Base-by-base conservation (phyloP, 2,113 vertebrate species). In the Myrmecophaga tridactyla region DNA sequence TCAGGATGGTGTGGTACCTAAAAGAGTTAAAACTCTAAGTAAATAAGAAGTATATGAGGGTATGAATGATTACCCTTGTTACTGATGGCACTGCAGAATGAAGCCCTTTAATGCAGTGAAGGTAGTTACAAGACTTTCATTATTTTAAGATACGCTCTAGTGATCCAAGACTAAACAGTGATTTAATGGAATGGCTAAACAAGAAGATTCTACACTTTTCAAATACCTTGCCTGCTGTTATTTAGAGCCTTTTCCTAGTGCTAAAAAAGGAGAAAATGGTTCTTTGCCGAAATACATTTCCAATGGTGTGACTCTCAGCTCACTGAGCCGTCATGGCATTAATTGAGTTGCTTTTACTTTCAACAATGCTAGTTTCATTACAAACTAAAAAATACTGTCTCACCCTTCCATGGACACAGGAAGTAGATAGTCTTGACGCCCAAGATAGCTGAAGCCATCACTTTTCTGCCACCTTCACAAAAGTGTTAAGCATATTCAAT, bases 281-380 rank as follows among this genome's bases (percentile, higher is more conserved):
- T 63, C 21, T 48, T 90, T 82, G 77, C 1, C 4, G 1, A 62
- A 95, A 36, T 84, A 11, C 0, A 78, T 94, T 97, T 88, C 21
- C 41, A 81, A 14, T 0, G 75, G 29, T 48, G 21, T 92, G 6
- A 27, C 60, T 18, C 23, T 96, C 95, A 86, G 93, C 76, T 67
- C 18, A 81, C 73, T 95, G 96, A 46, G 75, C 51, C 94, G 6
- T 65, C 67, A 63, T 48, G 13, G 36, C 96, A 86, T 23, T 95
- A 86, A 96, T 90, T 77, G 60, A 85, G 65, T 72, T 94, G 18
- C 8, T 93, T 48, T 94, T 69, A 29, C 60, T 96, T 97, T 93
- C 31, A 21, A 34, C 92, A 73, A 23, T 76, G 58, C 36, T 27
- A 17, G 12, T 70, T 36, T 43, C 89, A 67, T 53, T 70, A 88